Evolutionary conservation across 2,113 vertebrate species (phyloP), one percentile per base, ranked within the genome.

Genomic region (Melospiza georgiana): DNA sequence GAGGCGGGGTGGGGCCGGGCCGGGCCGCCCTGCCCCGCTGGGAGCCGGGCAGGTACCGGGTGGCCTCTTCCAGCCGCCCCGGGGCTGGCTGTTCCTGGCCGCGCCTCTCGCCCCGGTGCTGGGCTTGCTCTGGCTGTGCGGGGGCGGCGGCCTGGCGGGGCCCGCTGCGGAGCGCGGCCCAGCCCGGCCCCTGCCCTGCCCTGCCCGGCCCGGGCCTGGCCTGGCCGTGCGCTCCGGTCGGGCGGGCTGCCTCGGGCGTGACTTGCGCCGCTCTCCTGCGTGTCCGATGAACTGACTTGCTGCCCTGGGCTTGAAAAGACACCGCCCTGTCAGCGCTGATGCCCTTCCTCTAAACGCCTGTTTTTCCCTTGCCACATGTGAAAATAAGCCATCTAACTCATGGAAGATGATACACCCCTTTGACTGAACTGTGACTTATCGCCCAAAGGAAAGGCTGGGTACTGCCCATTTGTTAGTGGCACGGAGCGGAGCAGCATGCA

Each of bases 321-420:
- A 83, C 54, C 72, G 72, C 85, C 75, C 71, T 43, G 21, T n/a
- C 46, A 22, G 66, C 4, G 3, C 30, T 27, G 23, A 16, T 58
- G 11, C 7, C n/a, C 6, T 30, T 48, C 52, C 27, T 65, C 14
- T 5, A 8, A 57, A 28, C 10, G 13, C 2, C 1, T 20, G 0
- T 57, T 82, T 61, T 93, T 59, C 27, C 11, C 2, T 2, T 48
- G 35, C 27, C 59, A 15, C 2, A 2, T 27, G 31, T 49, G 1
- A 43, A 89, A 91, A 52, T 48, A 22, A 75, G 9, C 51, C 27
- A 0, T 35, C 9, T 54, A 21, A 28, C 18, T 62, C 5, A 33
- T 55, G 19, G 22, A 8, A 4, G 33, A 14, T 33, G 14, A 1
- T 18, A 5, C 25, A 5, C 1, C 1, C 0, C 8, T 48, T 14